A percentile compares a stretch with the other conserved stretches of the same genome.
Evolutionary conservation across 92 coral and sea anemone species (phyloP).

Genomic region (Phenganax marumi): DNA sequence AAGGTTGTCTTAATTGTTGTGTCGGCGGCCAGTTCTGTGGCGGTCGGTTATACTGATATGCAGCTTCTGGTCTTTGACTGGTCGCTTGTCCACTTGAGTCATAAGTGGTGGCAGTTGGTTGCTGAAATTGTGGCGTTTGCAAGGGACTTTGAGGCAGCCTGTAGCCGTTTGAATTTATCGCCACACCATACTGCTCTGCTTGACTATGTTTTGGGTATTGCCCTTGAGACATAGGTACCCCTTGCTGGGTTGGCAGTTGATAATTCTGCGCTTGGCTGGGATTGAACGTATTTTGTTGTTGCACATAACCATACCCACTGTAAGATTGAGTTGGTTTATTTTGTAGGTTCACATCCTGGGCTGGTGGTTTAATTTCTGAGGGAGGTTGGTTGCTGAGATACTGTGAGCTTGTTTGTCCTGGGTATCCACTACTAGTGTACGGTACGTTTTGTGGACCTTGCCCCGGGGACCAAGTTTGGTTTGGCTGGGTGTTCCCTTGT

Average conservation of each 20-base stretch:
- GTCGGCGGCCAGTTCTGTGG: constrained; percentile 44
- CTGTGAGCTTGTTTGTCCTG: neutral
- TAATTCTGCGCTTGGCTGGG: constrained; percentile 20
- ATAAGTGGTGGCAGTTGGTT: neutral
- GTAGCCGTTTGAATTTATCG: constrained; percentile 8
- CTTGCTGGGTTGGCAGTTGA: constrained; percentile 6
- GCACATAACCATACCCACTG: neutral
- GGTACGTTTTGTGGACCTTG: constrained; percentile 25
- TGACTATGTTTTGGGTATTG: constrained; percentile 6
- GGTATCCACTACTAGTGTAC: neutral
- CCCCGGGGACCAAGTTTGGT: constrained; percentile 22
- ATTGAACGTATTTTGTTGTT: neutral
- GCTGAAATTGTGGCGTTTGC: neutral
- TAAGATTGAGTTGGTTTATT: constrained; percentile 9
- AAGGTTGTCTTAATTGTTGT: constrained; percentile 46
- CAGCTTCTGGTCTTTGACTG: neutral
- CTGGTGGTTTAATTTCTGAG: neutral
- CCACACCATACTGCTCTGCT: constrained; percentile 30
- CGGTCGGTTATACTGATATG: neutral
- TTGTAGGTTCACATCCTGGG: constrained; percentile 3
- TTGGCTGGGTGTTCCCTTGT: constrained; percentile 12
- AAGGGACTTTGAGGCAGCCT: neutral
- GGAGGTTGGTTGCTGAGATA: neutral
- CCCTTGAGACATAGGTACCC: constrained; percentile 6
- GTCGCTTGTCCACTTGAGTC: neutral